These are phyloP conservation scores for Tragelaphus imberbis DNA, from an alignment of 2,113 vertebrate species.

Conservation along the genomic window DNA sequence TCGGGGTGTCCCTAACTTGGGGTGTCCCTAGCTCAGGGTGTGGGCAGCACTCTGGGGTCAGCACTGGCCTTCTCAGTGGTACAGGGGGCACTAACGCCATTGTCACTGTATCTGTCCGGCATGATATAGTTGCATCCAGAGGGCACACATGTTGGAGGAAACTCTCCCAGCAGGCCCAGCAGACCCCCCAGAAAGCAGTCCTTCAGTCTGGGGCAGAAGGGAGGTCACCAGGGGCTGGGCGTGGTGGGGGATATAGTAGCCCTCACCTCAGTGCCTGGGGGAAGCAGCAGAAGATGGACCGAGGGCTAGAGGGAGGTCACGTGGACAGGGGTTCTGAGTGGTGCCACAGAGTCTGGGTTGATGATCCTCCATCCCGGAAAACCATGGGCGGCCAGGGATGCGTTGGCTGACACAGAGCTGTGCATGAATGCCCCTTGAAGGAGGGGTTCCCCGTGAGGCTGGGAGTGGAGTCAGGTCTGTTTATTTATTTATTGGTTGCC, in stretches of 20 bases:
- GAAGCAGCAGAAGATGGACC: not conserved
- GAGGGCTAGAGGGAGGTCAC: not conserved
- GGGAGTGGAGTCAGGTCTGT: not conserved
- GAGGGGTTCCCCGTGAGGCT: not conserved
- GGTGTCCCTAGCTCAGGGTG: not conserved
- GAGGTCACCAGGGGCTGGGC: not conserved
- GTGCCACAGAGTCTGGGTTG: not conserved
- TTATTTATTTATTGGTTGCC: not conserved
- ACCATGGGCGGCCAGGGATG: not conserved
- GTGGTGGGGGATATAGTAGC: rapidly evolving
- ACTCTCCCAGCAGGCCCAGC: not conserved
- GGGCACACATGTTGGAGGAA: not conserved
- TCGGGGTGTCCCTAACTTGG: not conserved
- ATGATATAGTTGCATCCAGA: not conserved
- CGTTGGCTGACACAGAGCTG: not conserved
- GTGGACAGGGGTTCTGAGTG: not conserved
- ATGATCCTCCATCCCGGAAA: not conserved
- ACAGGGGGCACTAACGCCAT: rapidly evolving
- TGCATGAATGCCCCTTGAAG: not conserved
- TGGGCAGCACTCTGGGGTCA: not conserved
- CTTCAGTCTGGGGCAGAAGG: not conserved
- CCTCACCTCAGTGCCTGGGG: not conserved
- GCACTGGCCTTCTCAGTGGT: not conserved
- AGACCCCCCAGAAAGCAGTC: not conserved
- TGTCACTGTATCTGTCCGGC: not conserved